These are phyloP conservation scores for Tichodroma muraria DNA, from an alignment of 2,113 vertebrate species.

Conservation along the genomic window DNA sequence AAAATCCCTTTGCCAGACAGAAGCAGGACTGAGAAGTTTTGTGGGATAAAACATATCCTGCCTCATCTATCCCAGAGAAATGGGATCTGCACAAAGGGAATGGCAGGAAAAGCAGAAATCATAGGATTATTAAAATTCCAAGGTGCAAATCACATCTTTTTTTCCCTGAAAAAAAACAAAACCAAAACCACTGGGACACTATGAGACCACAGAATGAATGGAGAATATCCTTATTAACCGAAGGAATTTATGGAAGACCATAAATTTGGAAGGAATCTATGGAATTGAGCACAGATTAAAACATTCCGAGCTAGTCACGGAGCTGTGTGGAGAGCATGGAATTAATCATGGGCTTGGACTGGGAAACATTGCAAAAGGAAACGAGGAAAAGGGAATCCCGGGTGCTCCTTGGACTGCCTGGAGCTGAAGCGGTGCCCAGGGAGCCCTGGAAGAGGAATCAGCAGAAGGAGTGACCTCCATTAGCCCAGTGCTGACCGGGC, in stretches of 20 bases:
- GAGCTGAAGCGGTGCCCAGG: neutral
- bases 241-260: neutral
- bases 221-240: neutral
- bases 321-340: neutral
- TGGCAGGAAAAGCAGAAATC: neutral
- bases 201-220: neutral
- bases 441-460: neutral
- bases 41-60: neutral
- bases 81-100: neutral
- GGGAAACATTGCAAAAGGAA: neutral
- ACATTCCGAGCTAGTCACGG: neutral
- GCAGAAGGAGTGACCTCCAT: slow-evolving; percentile 32
- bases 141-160: neutral
- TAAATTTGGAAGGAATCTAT: neutral
- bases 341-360: slow-evolving; percentile 12
- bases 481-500: slow-evolving; percentile 14
- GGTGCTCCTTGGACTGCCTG: neutral
- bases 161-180: neutral
- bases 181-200: too few species aligned
- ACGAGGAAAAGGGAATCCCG: neutral
- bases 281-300: neutral
- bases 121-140: neutral
- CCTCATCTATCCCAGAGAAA: neutral
- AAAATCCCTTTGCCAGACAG: neutral
- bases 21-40: neutral